Conservation (phyloP, 2,888 invertebrate species). For the Phyllotreta striolata region DNA sequence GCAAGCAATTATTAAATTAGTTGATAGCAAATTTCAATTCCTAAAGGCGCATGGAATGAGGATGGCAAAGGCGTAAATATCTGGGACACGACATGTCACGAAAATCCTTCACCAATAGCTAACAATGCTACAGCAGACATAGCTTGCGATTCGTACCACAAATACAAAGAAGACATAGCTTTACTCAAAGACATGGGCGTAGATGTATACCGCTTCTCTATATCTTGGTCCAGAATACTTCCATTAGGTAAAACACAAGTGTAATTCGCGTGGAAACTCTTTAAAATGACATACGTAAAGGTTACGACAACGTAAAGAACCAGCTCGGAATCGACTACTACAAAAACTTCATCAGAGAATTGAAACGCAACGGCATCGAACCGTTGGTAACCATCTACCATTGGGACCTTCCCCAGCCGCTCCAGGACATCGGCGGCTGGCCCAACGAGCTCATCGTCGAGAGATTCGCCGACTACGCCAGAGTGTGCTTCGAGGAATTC, state of each 20-base stretch:
- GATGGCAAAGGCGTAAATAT: conserved; percentile 69
- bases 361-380: conserved; percentile 64
- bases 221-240: neutral
- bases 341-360: conserved; percentile 50
- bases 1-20: neutral
- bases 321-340: conserved; percentile 68
- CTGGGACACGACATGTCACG: conserved; percentile 73
- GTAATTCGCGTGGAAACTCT: too few species aligned
- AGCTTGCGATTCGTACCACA: conserved; percentile 73
- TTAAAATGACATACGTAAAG: conserved; percentile 56
- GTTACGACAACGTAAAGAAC: conserved; percentile 72
- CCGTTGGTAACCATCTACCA: conserved; percentile 66
- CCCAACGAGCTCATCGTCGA: conserved; percentile 29
- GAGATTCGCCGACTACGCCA: conserved; percentile 69
- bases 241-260: neutral
- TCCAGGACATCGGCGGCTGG: conserved; percentile 53
- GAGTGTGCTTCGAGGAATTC: conserved; percentile 59
- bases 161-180: conserved; percentile 67
- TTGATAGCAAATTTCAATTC: neutral
- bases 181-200: conserved; percentile 66
- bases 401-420: conserved; percentile 66
- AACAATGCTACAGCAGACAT: conserved; percentile 67
- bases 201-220: neutral
- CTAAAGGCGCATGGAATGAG: conserved; percentile 54
- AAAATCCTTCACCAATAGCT: conserved; percentile 62